phyloP scores from a whole-genome alignment of 2,797 vertebrate species.

The Gymnothorax reevesii region DNA sequence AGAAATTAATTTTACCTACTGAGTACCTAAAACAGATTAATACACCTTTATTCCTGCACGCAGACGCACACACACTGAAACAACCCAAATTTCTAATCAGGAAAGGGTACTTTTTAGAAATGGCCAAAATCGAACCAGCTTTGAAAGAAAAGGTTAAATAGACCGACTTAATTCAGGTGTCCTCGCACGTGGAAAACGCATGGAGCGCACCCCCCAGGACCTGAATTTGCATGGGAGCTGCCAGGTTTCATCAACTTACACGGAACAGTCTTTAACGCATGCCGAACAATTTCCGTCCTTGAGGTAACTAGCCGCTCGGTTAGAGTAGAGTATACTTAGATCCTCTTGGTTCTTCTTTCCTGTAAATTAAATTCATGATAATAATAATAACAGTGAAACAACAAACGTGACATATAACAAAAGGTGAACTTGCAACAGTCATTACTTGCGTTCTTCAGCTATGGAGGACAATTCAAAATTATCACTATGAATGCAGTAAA shows the following conservation, averaged over 20 bases:
- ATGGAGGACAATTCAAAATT: no score
- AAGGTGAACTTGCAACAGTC: background rate
- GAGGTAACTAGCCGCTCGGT: constrained; percentile 86
- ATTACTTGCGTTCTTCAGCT: no score
- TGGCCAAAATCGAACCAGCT: background rate
- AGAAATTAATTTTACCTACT: background rate
- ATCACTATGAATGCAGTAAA: no score
- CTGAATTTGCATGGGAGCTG: background rate
- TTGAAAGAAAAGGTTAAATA: background rate
- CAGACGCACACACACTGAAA: background rate
- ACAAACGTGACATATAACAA: background rate
- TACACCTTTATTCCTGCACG: background rate
- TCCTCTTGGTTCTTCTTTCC: constrained; percentile 76
- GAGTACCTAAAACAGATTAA: background rate
- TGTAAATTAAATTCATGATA: constrained; percentile 43
- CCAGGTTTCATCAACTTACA: constrained; percentile 65
- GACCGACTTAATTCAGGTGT: background rate
- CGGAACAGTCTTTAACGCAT: constrained; percentile 85
- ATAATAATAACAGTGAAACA: background rate
- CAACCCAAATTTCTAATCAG: background rate
- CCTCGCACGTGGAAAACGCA: background rate
- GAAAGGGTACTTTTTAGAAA: background rate
- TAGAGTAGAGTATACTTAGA: constrained; percentile 83
- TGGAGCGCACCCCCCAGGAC: background rate
- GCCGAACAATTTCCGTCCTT: constrained; percentile 86